phyloP scores from a whole-genome alignment of 2,797 vertebrate species.

The Rhinatrema bivittatum region DNA sequence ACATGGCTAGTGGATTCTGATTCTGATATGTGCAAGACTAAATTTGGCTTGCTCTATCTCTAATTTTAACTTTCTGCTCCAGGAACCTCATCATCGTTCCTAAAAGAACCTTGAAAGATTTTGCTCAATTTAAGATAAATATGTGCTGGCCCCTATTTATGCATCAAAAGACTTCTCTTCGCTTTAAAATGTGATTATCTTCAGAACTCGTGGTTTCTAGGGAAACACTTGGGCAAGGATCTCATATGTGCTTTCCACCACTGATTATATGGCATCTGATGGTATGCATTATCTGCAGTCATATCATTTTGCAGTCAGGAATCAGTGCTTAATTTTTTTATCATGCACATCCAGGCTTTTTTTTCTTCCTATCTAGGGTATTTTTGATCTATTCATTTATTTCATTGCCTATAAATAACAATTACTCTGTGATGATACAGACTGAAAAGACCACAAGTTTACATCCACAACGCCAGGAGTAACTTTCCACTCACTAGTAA shows the following conservation, averaged over 20 bases:
- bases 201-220: constrained; percentile 3
- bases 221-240: constrained; percentile 18
- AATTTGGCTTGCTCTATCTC: too few relatives aligned
- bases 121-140: too few relatives aligned
- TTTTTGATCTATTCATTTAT: neutral
- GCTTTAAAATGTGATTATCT: constrained; percentile 15
- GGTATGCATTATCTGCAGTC: neutral
- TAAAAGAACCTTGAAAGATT: too few relatives aligned
- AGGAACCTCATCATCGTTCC: too few relatives aligned
- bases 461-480: neutral
- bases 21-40: too few relatives aligned
- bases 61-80: too few relatives aligned
- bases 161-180: constrained; percentile 10
- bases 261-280: constrained; percentile 20
- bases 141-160: too few relatives aligned
- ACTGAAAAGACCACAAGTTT: constrained; percentile 17
- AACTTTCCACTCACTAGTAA: constrained; percentile 21
- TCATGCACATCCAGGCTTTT: neutral
- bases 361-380: constrained; percentile 16
- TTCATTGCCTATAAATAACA: constrained; percentile 10
- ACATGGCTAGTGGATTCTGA: too few relatives aligned
- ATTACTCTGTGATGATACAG: constrained; percentile 22
- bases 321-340: constrained; percentile 19
- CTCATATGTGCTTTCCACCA: constrained; percentile 24
- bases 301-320: constrained; percentile 9